Evolutionary conservation across 2,888 invertebrate species (phyloP), one percentile per base, ranked within the genome.

Genomic region (Drymonia ruficornis): DNA sequence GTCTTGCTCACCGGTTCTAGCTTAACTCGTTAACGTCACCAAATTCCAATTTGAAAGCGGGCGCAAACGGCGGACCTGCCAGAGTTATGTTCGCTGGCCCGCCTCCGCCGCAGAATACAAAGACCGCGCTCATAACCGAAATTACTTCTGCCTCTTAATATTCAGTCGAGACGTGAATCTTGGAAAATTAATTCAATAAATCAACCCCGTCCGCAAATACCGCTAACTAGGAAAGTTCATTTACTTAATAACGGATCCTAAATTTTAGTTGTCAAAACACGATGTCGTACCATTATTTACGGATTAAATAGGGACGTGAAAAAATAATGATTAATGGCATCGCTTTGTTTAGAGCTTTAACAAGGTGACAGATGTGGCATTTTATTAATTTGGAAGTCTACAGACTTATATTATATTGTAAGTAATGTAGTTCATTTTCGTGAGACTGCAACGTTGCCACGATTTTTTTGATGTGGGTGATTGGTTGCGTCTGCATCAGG

Each of bases 141-240:
- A 89, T 87, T 85, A 87, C 83, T 86, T 84, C 81, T 77, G 65
- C 85, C 83, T 86, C 83, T 86, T 86, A 86, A 85, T 88, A 88
- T 90, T 89, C 87, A 75, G 59, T 68, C 77, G 59, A 72, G 79
- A 76, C 82, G 79, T 81, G 83, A 86, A 85, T 84, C 85, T 87
- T 80, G 76, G 77, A 80, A 87, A 88, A 89, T 89, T 90, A 87
- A 89, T 89, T 89, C 82, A 83, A 90, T 90, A 89, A 88, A 88
- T 89, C 88, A 86, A 74, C 63, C 69, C 67, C 67, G 71, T 73
- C 76, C 78, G 66, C 80, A 83, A 85, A 85, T 83, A 84, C 80
- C 78, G 77, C 19, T 43, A 77, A 80, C 79, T 74, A 62, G 63
- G 70, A 79, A 85, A 83, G 75, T 83, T 82, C 72, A 80, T 83